Conservation (phyloP, 1,140 invertebrate species). For the Lamellibrachia luymesi region DNA sequence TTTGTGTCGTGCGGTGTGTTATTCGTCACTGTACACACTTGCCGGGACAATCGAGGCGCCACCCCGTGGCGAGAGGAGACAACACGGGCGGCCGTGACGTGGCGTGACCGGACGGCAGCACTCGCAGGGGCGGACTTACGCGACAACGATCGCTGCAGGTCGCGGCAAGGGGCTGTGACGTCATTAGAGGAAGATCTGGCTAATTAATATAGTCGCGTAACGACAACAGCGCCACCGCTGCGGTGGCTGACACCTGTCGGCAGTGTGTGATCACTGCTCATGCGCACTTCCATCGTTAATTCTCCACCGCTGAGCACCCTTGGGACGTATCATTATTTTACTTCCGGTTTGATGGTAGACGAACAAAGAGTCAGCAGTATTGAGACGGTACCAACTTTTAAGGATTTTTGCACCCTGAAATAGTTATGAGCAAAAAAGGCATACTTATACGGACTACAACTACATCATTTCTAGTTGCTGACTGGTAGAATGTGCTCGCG, state of each 20-base stretch:
- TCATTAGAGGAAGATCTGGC: background rate
- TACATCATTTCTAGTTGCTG: background rate
- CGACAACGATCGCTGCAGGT: background rate
- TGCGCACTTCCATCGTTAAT: background rate
- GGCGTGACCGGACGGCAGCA: background rate
- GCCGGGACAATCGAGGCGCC: background rate
- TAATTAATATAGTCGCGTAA: background rate
- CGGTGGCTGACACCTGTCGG: background rate
- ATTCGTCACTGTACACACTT: background rate
- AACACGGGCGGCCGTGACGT: background rate
- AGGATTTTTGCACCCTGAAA: background rate
- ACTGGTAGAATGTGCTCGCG: background rate
- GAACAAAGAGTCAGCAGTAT: background rate
- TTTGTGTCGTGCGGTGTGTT: background rate
- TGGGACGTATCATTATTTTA: background rate
- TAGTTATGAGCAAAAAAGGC: background rate
- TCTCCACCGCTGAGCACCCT: background rate
- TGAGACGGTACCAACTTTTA: background rate
- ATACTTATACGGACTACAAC: background rate
- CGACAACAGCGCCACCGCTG: background rate
- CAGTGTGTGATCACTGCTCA: background rate
- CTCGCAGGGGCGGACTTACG: background rate
- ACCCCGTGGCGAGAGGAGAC: background rate
- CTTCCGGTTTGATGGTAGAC: background rate
- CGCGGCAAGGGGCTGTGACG: background rate